Base-by-base conservation (phyloP, 2,797 vertebrate genomes). In the Dryobates pubescens region DNA sequence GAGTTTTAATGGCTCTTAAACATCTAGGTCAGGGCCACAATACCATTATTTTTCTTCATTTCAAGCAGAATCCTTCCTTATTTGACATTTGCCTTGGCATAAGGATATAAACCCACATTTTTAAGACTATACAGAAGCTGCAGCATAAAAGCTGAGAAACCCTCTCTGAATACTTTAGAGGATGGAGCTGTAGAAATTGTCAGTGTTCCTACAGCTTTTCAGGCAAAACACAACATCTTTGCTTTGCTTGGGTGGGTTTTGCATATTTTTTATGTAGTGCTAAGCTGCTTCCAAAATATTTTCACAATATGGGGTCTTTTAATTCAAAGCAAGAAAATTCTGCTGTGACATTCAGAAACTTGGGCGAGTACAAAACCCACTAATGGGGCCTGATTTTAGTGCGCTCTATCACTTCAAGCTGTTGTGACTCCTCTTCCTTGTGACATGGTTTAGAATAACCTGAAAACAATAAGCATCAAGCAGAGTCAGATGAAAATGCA, bases 401-500 rank as follows among this genome's bases (percentile, higher is more conserved):
- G 67, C 6, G 58, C 59, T 82, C 73, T 56, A 19, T 78, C 67
- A 81, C 53, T 65, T 71, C 54, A 51, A 74, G 79, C n/a, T 89
- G 58, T 74, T 80, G 54, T 51, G 41, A 43, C 51, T 92, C 53
- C 47, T 76, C 47, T 86, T 53, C 29, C 26, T 65, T 59, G 36
- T 89, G 87, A 16, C 51, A 85, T 13, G n/a, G 36, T 74, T 88
- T 74, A 57, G 78, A 92, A 77, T 41, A 89, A 94, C 73, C 32
- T 78, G 63, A 78, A 92, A 92, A 93, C 75, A 95, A 30, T 72
- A 90, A 81, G 63, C 57, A 67, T 59, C 67, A 96, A 91, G 90
- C 69, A 89, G 75, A 85, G 79, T 51, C 23, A 75, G 49, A 70
- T 18, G 47, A 75, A 93, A 93, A 95, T 57, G 18, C 43, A 63